Evolutionary conservation across 92 coral and sea anemone species (phyloP), one percentile per base, ranked within the genome.

Genomic region (Zoanthus gigantus): DNA sequence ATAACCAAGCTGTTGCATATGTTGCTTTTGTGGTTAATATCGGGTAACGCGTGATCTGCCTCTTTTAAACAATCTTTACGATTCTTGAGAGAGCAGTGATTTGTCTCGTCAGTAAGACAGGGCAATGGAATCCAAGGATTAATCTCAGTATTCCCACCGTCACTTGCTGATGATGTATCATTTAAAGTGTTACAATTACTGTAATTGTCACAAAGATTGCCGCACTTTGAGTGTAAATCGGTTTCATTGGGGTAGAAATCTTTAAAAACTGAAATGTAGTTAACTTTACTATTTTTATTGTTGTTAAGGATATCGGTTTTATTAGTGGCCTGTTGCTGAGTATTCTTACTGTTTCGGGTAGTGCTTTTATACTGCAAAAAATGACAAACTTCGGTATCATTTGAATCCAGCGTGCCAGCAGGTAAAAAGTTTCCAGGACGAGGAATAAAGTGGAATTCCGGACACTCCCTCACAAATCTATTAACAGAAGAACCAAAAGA

Each of bases 401-500:
- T 45, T 6, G 80, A 56, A 72, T 53, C 54, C 72, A 14, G 13
- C 44, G 69, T 50, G 16, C 58, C 56, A 50, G 68, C 68, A 13
- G 85, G 85, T 37, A 84, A 53, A 10, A 78, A 23, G 16, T 81
- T 74, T n/a, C 76, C 67, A 53, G 87, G 82, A 79, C 90, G 90
- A 53, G 86, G 90, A 37, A 45, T 71, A 50, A 88, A 79, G 45
- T 45, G 48, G 31, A 79, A 88, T 6, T 79, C 86, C 57, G 11
- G 13, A 71, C 82, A 66, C 50, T 44, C 34, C 65, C 72, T 30
- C 50, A 80, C 53, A 37, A 88, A 69, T 17, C 86, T 88, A 30
- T 23, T 9, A 31, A 28, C 18, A 45, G 28, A 72, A 54, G 57
- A 42, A 56, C 78, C 67, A 6, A 31, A 28, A 66, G 72, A 66